A percentile compares a stretch with the other conserved stretches of the same genome.
Evolutionary conservation across 2,113 vertebrate species (phyloP).

Genomic region (Daphoenositta chrysoptera): DNA sequence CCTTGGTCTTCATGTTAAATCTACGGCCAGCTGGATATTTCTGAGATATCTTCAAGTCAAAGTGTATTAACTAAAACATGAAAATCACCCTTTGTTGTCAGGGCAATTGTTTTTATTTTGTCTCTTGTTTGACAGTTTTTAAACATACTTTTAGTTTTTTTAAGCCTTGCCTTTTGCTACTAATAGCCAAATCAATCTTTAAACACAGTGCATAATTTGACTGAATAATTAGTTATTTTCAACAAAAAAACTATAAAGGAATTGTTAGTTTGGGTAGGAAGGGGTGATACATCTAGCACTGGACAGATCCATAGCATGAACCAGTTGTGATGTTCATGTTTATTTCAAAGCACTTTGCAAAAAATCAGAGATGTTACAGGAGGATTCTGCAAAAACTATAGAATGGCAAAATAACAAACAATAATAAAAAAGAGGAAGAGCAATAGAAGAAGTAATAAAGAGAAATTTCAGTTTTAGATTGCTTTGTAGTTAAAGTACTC

Average conservation of each 20-base stretch:
- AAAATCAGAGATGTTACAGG: not conserved
- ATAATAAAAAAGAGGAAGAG: not conserved
- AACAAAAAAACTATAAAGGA: not conserved
- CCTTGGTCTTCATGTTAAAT: not conserved
- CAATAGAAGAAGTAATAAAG: not conserved
- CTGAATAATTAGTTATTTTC: not conserved
- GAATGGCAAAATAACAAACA: not conserved
- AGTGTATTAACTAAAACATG: not conserved
- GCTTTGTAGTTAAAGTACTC: not conserved
- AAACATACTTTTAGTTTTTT: not conserved
- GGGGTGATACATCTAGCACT: not conserved
- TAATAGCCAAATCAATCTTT: not conserved
- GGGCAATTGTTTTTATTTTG: not conserved
- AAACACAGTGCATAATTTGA: not conserved
- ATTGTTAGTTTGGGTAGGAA: not conserved
- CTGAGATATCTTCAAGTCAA: not conserved
- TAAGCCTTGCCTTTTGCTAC: not conserved
- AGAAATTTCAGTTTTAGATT: not conserved
- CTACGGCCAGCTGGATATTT: not conserved
- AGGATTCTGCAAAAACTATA: not conserved
- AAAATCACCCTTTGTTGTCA: not conserved
- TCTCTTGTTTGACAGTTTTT: not conserved
- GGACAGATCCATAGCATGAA: not conserved
- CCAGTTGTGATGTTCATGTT: not conserved
- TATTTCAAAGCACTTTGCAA: not conserved